phyloP scores from a whole-genome alignment of 1,140 invertebrate genomes.

The Oppia nitens region DNA sequence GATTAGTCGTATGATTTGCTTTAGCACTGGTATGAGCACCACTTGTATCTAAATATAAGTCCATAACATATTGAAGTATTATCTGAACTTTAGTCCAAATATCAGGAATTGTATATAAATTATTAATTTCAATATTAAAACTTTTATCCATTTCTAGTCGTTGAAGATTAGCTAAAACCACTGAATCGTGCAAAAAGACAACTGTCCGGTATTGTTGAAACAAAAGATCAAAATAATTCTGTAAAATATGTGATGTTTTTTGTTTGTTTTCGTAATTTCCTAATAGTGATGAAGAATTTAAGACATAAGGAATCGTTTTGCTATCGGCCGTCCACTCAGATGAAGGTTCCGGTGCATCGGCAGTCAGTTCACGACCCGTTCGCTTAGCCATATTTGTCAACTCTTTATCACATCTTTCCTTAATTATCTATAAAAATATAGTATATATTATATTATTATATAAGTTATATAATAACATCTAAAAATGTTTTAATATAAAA shows the following conservation, averaged over 20 bases:
- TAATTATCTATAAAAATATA: constrained; percentile 38
- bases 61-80: constrained; percentile 37
- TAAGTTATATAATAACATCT: background rate
- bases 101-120: constrained; percentile 53
- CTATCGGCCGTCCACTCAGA: background rate
- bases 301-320: background rate
- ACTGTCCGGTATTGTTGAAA: constrained; percentile 56
- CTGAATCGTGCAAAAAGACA: constrained; percentile 44
- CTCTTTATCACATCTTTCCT: constrained; percentile 60
- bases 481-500: constrained; percentile 2
- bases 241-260: constrained; percentile 23
- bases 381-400: constrained; percentile 53
- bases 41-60: constrained; percentile 13
- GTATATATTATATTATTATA: background rate
- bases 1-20: background rate
- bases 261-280: background rate
- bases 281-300: background rate
- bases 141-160: background rate
- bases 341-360: constrained; percentile 3
- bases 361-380: constrained; percentile 51
- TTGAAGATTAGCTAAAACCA: constrained; percentile 29
- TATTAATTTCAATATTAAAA: constrained; percentile 5
- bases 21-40: background rate
- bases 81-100: constrained; percentile 76
- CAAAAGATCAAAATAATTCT: constrained; percentile 36